Percentiles rank a stretch among this genome's conserved stretches.
Evolutionary conservation across 2,888 invertebrate species (phyloP).

Genomic region (Stomorhina lunata): DNA sequence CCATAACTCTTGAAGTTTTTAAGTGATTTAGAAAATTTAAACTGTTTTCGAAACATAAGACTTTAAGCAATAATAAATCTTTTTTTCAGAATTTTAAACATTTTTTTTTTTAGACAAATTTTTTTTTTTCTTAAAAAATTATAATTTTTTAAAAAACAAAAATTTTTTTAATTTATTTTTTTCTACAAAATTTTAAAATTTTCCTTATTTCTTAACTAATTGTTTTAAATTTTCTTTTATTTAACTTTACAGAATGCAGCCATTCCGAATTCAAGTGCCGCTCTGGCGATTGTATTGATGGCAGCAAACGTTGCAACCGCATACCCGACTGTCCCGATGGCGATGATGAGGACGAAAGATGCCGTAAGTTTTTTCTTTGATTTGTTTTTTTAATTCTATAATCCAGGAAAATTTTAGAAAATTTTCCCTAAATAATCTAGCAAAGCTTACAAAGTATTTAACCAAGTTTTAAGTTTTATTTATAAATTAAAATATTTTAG

Average conservation of each 20-base stretch:
- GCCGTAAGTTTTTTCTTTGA: slow-evolving; percentile 76
- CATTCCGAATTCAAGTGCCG: slow-evolving; percentile 83
- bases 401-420: not conserved
- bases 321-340: slow-evolving; percentile 82
- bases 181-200: too few relatives aligned
- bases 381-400: not conserved
- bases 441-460: too few relatives aligned
- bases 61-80: not conserved
- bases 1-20: not conserved
- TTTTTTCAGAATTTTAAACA: not conserved
- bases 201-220: slow-evolving; percentile 16
- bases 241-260: slow-evolving; percentile 80
- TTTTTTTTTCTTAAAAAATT: not conserved
- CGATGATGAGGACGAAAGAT: slow-evolving; percentile 82
- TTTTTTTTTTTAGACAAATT: not conserved
- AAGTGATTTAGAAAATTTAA: not conserved
- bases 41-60: not conserved
- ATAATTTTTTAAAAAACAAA: not conserved
- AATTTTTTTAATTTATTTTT: too few relatives aligned
- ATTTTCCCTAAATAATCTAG: not conserved
- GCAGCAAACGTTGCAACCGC: slow-evolving; percentile 81
- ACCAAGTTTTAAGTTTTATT: too few relatives aligned
- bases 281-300: slow-evolving; percentile 83
- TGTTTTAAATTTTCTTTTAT: not conserved
- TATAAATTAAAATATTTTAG: too few relatives aligned